Evolutionary conservation across 2,888 invertebrate species (phyloP), one percentile per base, ranked within the genome.

Genomic region (Marasmarcha lunaedactyla): DNA sequence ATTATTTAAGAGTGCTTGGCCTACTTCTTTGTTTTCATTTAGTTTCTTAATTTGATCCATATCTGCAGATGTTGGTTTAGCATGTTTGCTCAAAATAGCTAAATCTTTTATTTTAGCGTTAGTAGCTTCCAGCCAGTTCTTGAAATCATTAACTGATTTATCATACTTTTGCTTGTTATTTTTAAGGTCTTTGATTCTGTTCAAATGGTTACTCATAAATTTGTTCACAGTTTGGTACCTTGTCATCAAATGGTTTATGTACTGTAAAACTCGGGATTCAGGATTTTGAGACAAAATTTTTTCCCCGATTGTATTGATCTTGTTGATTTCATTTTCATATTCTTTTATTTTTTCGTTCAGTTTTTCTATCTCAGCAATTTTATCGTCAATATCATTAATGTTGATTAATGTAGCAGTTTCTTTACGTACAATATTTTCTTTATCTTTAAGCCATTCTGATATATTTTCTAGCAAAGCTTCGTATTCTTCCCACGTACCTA

Each of bases 191-290:
- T 88, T 85, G 1, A 95, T 76, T 56, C 91, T 90, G 25, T 90
- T 90, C 6, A 92, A 73, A 59, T 92, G 89, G 40, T 85, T 87
- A 0, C 85, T 79, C 40, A 92, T 77, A 53, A 90, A 91, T 59
- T 93, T 94, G 0, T 83, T 73, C 1, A 93, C 86, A 0, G 90
- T 87, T 61, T 92, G 89, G 63, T 93, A 93, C 49, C 95, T 86
- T 9, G 88, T 87, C 2, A 87, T 86, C 41, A 96, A 78, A 60
- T 95, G 94, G 39, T 88, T 88, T 1, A 93, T 90, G 60, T 92
- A 91, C 59, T 95, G 94, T 1, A 88, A 86, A 10, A 93, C 90
- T 34, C 95, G 86, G 0, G 93, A 92, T 59, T 96, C 95, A 0
- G 94, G 93, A 61, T 91, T 91, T 55, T 90, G 88, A 42, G 89